Percentiles rank a stretch among this genome's conserved stretches.
phyloP scores from a whole-genome alignment of 2,797 vertebrate species.

The Liasis olivaceus region DNA sequence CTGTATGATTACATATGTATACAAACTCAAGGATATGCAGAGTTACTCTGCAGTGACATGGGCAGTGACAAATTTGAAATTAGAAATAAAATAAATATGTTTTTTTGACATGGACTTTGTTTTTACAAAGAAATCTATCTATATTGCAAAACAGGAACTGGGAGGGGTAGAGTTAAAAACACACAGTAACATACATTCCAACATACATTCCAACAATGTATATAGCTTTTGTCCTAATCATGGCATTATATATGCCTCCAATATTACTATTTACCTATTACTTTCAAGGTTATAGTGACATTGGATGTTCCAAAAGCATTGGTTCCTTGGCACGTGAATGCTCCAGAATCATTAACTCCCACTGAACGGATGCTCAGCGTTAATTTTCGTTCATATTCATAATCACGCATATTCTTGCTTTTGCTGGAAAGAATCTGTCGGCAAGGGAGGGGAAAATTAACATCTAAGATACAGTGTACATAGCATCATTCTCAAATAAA shows the following conservation, averaged over 20 bases:
- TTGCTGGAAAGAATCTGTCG: slow-evolving; percentile 72
- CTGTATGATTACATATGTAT: not conserved
- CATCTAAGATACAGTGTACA: slow-evolving; percentile 76
- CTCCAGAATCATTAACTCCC: slow-evolving; percentile 81
- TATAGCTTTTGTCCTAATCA: not conserved
- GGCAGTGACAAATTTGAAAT: too few species aligned
- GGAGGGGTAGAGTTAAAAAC: slow-evolving; percentile 30
- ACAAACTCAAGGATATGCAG: not conserved
- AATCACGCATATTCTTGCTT: slow-evolving; percentile 72
- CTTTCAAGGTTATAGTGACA: slow-evolving; percentile 87
- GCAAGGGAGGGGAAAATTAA: slow-evolving; percentile 74
- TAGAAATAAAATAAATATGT: too few species aligned
- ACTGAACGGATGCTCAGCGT: slow-evolving; percentile 80
- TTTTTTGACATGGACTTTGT: not conserved
- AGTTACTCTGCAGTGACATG: too few species aligned
- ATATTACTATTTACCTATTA: slow-evolving; percentile 84
- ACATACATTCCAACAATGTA: not conserved
- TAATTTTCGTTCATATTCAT: slow-evolving; percentile 77
- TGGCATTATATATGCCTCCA: slow-evolving; percentile 14
- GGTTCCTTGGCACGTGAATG: slow-evolving; percentile 86
- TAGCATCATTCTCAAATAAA: slow-evolving; percentile 76
- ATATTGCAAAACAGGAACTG: slow-evolving; percentile 24
- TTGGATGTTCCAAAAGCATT: slow-evolving; percentile 84
- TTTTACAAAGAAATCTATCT: slow-evolving; percentile 24
- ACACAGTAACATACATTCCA: not conserved